phyloP scores from a whole-genome alignment of 2,113 vertebrate genomes.

The Bubo bubo region DNA sequence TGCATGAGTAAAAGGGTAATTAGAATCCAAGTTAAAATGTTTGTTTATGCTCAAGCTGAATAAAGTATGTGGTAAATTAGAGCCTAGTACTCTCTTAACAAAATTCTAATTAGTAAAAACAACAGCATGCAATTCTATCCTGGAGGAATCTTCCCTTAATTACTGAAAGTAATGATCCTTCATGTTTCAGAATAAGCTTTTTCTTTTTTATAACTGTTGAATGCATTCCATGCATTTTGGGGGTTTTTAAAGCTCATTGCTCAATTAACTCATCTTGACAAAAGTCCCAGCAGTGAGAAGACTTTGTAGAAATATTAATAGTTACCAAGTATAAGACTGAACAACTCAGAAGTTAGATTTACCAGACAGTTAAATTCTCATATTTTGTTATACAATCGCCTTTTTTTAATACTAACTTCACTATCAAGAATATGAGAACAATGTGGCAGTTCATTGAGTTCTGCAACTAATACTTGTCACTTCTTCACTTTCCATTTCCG shows the following conservation, averaged over 20 bases:
- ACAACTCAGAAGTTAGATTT: background rate
- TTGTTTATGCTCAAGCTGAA: background rate
- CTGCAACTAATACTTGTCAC: background rate
- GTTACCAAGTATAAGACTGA: background rate
- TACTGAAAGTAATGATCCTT: background rate
- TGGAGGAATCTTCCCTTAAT: conserved; percentile 6
- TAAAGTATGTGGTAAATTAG: background rate
- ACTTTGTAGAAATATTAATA: background rate
- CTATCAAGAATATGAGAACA: background rate
- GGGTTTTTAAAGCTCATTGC: background rate
- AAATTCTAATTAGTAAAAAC: conserved; percentile 16
- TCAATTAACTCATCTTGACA: background rate
- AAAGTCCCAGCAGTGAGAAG: background rate
- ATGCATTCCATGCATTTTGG: background rate
- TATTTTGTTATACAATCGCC: background rate
- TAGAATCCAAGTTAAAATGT: background rate
- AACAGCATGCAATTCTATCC: background rate
- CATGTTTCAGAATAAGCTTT: background rate
- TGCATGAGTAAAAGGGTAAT: background rate
- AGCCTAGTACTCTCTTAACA: background rate
- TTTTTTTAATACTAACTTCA: background rate
- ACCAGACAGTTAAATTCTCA: background rate
- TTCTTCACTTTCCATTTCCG: background rate
- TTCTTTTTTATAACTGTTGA: background rate
- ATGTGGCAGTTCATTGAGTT: background rate